Conservation (phyloP, 2,113 vertebrate genomes). For the Fulmarus glacialis region DNA sequence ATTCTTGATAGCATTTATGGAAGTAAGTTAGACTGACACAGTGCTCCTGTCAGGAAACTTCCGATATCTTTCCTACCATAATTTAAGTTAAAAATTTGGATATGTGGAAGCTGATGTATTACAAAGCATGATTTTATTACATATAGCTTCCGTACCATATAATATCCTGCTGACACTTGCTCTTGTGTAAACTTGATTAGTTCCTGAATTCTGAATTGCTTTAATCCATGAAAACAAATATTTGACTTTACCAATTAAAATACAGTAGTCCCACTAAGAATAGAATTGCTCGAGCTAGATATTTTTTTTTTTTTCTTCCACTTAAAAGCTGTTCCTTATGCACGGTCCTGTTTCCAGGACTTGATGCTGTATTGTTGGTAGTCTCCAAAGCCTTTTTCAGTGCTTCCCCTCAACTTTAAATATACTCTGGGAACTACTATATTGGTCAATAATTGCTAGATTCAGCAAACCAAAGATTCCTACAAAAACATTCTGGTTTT, state of each 20-base stretch:
- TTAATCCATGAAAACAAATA: background rate
- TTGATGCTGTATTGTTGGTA: background rate
- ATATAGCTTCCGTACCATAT: background rate
- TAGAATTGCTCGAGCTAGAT: background rate
- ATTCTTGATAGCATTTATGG: background rate
- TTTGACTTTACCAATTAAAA: background rate
- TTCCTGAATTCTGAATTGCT: background rate
- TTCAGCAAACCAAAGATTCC: background rate
- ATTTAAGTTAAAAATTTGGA: background rate
- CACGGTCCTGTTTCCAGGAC: background rate
- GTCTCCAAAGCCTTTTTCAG: background rate
- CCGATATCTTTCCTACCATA: background rate
- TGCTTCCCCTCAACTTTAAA: background rate
- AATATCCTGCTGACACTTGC: background rate
- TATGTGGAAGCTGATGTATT: background rate
- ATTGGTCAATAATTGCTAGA: conserved; percentile 43
- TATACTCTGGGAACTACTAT: background rate
- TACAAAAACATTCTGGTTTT: background rate
- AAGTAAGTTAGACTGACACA: background rate
- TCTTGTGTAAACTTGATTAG: background rate
- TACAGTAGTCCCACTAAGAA: background rate
- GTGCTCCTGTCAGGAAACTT: background rate
- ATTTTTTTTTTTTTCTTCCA: background rate
- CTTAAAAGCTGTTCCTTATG: background rate
- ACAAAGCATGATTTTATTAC: background rate